Conservation (phyloP, 2,113 vertebrate genomes). For the Gavia stellata region DNA sequence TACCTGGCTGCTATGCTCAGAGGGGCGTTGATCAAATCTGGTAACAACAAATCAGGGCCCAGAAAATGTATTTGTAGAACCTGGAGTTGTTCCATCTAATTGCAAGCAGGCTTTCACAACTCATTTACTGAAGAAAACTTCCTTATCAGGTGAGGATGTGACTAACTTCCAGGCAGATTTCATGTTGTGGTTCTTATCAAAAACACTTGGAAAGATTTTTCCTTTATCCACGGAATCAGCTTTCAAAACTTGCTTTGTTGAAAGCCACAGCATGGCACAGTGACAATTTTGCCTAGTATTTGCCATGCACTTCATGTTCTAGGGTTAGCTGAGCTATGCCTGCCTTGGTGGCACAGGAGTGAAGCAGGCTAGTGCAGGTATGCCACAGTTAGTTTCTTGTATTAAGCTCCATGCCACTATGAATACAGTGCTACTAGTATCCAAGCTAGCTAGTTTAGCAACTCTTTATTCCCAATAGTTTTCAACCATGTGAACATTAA, state of each 20-base stretch:
- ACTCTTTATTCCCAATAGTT: neutral
- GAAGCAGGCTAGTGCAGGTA: neutral
- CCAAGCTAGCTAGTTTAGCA: neutral
- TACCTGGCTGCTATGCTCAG: conserved; percentile 46
- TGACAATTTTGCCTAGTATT: neutral
- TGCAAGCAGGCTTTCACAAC: conserved; percentile 59
- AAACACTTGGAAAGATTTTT: neutral
- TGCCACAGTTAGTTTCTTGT: neutral
- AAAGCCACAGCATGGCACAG: neutral
- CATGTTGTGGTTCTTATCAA: conserved; percentile 11
- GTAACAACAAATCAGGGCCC: conserved; percentile 42
- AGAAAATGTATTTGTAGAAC: conserved; percentile 17
- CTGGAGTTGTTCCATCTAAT: conserved; percentile 48
- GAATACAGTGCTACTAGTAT: neutral
- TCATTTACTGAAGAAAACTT: conserved; percentile 44
- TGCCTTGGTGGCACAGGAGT: neutral
- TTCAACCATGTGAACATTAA: neutral
- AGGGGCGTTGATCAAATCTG: conserved; percentile 35
- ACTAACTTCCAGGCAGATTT: conserved; percentile 51
- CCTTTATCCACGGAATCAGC: neutral
- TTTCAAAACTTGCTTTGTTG: neutral
- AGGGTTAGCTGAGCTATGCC: neutral
- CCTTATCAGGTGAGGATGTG: conserved; percentile 59
- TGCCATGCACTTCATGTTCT: neutral
- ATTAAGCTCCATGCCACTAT: neutral